Evolutionary conservation across 2,888 invertebrate genomes (phyloP), one percentile per base, ranked within the genome.

Genomic region (Lamellibrachia satsuma): DNA sequence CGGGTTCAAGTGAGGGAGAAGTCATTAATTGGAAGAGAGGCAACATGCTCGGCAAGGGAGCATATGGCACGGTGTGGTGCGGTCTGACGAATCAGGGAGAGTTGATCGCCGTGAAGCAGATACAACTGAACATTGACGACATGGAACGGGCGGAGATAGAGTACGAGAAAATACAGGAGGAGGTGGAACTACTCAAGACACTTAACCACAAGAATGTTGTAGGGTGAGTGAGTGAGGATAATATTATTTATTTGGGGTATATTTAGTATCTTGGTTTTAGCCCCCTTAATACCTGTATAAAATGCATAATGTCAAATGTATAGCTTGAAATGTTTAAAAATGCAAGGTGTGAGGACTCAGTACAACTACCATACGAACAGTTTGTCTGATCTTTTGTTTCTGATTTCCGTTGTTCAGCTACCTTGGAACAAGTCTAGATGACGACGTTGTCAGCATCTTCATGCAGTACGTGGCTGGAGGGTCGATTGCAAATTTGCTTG

Each of bases 401-500:
- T 75, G 22, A 11, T 75, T 75, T 15, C n/a, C 7, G n/a, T n/a
- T 92, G 75, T 93, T 7, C 94, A 96, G 96, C 90, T 96, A 96
- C 93, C 94, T 96, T n/a, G 96, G 96, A 91, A 96, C 96, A 6
- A 96, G 96, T 93, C 95, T 96, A n/a, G 96, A 96, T 93, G 96
- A 96, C 91, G 95, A 95, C 93, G 94, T 95, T 27, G 96, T 96
- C 90, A 95, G 95, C 94, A 96, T 97, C 93, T 96, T 96, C 94
- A 96, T 97, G 96, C 96, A 96, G 95, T 96, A 96, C 95, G 96
- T 96, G 7, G 96, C 96, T 27, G 96, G 96, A 6, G 96, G 96
- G 0, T 96, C 96, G 27, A 95, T 96, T 39, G 96, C 96, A 90
- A 95, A 95, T 94, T 94, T 96, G 52, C 94, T 96, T 55, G 95